Conservation (phyloP, 92 coral and sea anemone species). For the Pocillopora meandrina region DNA sequence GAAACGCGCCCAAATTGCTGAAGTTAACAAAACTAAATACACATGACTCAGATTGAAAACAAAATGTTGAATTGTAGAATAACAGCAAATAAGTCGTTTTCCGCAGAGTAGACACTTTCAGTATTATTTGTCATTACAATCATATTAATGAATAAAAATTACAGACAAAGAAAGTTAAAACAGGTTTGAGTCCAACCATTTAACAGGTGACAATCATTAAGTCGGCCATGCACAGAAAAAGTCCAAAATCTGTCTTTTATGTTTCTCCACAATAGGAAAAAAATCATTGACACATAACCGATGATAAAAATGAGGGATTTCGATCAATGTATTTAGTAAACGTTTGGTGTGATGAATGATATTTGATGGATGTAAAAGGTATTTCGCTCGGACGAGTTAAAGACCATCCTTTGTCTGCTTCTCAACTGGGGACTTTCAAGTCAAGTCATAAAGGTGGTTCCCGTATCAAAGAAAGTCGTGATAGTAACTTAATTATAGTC, state of each 20-base stretch:
- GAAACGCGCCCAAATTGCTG: too few species aligned
- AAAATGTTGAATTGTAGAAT: too few species aligned
- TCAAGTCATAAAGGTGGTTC: neutral
- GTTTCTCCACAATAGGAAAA: neutral
- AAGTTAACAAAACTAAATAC: too few species aligned
- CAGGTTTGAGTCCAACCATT: neutral
- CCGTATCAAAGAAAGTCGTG: neutral
- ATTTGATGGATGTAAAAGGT: neutral
- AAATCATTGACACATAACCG: neutral
- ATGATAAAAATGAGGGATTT: neutral
- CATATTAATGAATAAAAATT: neutral
- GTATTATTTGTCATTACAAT: too few species aligned
- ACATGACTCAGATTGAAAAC: too few species aligned
- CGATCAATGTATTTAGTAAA: neutral
- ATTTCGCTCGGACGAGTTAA: neutral
- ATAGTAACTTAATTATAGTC: neutral
- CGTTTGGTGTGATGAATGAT: neutral
- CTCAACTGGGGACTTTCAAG: neutral
- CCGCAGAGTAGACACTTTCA: too few species aligned
- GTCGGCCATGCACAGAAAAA: constrained; percentile 4
- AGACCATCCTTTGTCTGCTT: neutral
- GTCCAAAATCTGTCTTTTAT: neutral
- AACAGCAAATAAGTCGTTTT: too few species aligned
- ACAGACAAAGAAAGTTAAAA: too few species aligned
- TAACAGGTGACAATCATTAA: constrained; percentile 24